Evolutionary conservation across 2,113 vertebrate genomes (phyloP).

Genomic region (Corynorhinus townsendii): DNA sequence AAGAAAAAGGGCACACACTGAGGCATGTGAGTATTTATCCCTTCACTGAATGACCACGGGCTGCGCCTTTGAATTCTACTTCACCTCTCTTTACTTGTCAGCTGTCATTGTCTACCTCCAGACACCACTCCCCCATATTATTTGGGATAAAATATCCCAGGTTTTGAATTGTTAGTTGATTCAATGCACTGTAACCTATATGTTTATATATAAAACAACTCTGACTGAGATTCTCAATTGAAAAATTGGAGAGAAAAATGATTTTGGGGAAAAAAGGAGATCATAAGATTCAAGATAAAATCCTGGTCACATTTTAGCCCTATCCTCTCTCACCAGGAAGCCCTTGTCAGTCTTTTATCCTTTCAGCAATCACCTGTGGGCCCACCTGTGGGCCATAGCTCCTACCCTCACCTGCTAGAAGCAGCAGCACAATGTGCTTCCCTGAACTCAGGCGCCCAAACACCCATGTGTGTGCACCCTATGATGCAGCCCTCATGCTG

Average conservation of each 20-base stretch:
- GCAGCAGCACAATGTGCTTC: no score
- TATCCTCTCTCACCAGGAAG: background rate
- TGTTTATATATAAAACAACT: background rate
- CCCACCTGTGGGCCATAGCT: no score
- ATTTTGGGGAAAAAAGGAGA: background rate
- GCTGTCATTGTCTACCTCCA: background rate
- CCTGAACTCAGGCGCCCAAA: rapidly evolving
- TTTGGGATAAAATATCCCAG: background rate
- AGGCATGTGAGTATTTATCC: background rate
- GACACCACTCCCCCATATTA: no score
- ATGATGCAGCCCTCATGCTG: background rate
- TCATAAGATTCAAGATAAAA: background rate
- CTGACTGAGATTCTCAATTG: background rate
- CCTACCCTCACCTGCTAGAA: no score
- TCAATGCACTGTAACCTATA: no score
- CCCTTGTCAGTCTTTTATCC: background rate
- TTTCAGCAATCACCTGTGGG: no score
- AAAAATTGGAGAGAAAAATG: background rate
- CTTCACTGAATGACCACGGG: background rate
- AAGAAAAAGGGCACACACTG: background rate
- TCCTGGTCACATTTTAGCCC: background rate
- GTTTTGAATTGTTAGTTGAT: background rate
- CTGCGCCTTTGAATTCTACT: background rate
- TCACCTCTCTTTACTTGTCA: background rate
- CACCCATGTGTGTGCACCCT: background rate